A percentile compares a stretch with the other conserved stretches of the same genome.
Evolutionary conservation across 2,113 vertebrate species (phyloP).

Genomic region (Hippocampus mohnikei): DNA sequence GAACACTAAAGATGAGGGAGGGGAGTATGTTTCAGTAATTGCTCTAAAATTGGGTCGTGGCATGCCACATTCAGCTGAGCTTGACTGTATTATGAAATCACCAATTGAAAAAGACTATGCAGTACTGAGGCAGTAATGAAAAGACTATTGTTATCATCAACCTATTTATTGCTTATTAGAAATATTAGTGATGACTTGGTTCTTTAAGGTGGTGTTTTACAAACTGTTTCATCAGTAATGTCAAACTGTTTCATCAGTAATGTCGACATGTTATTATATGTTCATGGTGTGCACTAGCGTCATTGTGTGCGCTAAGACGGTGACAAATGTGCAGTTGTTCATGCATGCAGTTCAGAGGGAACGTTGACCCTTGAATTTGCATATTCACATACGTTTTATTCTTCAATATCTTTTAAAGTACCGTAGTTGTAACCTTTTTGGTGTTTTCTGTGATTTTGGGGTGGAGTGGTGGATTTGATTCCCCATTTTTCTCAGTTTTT

Average conservation of each 20-base stretch:
- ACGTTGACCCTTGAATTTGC: too few relatives aligned
- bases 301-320: too few relatives aligned
- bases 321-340: too few relatives aligned
- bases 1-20: slow-evolving; percentile 15
- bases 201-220: not conserved
- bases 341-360: too few relatives aligned
- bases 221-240: not conserved
- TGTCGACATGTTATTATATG: too few relatives aligned
- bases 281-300: too few relatives aligned
- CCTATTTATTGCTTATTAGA: not conserved
- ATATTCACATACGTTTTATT: too few relatives aligned
- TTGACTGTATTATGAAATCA: slow-evolving; percentile 1
- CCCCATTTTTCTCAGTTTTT: too few relatives aligned
- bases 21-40: slow-evolving; percentile 16
- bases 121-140: slow-evolving; percentile 7
- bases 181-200: not conserved
- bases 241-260: not conserved
- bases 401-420: too few relatives aligned
- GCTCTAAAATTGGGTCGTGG: slow-evolving; percentile 10
- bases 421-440: too few relatives aligned
- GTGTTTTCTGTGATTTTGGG: too few relatives aligned
- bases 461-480: too few relatives aligned
- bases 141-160: slow-evolving; percentile 1
- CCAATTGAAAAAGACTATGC: slow-evolving; percentile 3
- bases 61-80: slow-evolving; percentile 14